Evolutionary conservation across 2,797 vertebrate genomes (phyloP).

Genomic region (Saguinus oedipus): DNA sequence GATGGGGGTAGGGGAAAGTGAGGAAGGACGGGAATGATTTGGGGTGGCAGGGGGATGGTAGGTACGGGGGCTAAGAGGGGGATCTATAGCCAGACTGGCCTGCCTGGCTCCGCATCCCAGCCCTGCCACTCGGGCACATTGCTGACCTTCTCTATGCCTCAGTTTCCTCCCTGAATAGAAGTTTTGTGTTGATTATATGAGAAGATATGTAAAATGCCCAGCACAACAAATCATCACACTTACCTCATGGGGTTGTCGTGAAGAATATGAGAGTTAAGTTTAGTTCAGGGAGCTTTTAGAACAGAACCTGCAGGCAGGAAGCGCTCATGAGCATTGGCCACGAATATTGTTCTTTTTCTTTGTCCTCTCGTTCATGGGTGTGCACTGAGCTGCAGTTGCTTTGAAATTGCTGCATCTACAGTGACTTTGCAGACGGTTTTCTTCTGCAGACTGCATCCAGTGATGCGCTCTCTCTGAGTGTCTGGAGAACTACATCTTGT

Average conservation of each 20-base stretch:
- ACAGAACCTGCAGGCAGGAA: background rate
- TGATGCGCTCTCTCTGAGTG: background rate
- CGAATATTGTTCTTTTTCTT: fast-evolving
- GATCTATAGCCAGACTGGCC: background rate
- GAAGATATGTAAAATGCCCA: fast-evolving
- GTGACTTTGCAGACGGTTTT: background rate
- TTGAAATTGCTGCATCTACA: background rate
- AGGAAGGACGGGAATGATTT: background rate
- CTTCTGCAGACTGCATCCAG: background rate
- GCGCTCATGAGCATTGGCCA: background rate
- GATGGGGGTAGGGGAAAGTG: background rate
- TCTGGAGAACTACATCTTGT: background rate
- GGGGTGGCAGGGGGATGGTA: background rate
- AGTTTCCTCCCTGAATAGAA: background rate
- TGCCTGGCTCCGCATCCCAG: background rate
- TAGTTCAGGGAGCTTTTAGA: background rate
- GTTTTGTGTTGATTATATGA: background rate
- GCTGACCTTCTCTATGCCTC: background rate
- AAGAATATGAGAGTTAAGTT: background rate
- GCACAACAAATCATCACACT: background rate
- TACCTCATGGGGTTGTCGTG: background rate
- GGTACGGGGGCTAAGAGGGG: background rate
- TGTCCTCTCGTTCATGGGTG: background rate
- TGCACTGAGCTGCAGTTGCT: background rate
- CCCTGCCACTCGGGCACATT: background rate